These are phyloP conservation scores for rabbit (Oryctolagus cuniculus) DNA, from an alignment of 2,113 vertebrate genomes.

Conservation along the genomic window mOryCun1.1 NC_091442.1:99077001-99077500, in stretches of 20 bases:
- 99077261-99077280: neutral
- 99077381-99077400: neutral
- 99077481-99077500: too few relatives aligned
- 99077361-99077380: neutral
- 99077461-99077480: neutral
- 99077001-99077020: conserved; percentile 5
- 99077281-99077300: neutral
- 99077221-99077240: neutral
- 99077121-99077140: neutral
- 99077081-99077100: neutral
- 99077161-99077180: neutral
- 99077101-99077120: neutral
- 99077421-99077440: neutral
- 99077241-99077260: neutral
- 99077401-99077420: too few relatives aligned
- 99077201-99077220: neutral
- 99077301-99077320: neutral
- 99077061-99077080: neutral
- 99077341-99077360: neutral
- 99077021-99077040: conserved; percentile 50
- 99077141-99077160: neutral
- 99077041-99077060: conserved; percentile 35
- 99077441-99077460: neutral
- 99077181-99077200: neutral
- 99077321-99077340: neutral